Evolutionary conservation across 2,888 invertebrate genomes (phyloP), one percentile per base, ranked within the genome.

Genomic region (Bruchidius siliquastri): DNA sequence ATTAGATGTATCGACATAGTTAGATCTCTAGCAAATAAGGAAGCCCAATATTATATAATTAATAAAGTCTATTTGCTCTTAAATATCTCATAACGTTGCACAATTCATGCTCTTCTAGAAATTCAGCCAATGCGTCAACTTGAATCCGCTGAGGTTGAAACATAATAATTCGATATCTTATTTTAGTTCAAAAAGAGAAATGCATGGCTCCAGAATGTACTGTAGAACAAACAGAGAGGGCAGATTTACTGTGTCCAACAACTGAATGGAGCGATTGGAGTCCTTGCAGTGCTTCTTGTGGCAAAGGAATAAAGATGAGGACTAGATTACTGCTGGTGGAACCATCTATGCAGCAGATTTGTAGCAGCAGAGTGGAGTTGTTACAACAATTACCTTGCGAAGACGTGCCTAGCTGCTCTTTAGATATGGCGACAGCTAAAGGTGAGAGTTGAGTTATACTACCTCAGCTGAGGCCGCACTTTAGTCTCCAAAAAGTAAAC

Each of bases 211-310:
- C 93, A 0, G 89, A 90, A 2, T 79, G 73, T 69, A 22, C 68
- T 68, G 70, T 75, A 20, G 72, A 89, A 72, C 87, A 87, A 66
- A 88, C 90, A 8, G 90, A 89, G 79, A 79, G 86, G 0, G 84
- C 88, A 0, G 92, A 92, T 87, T 90, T 92, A 0, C 76, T 88
- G 79, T 94, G 94, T 81, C 93, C 95, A 74, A 92, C 95, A n/a
- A 93, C 94, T 0, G 91, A 91, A 72, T 98, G 97, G 97, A 92
- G 94, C 74, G 93, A 94, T 79, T 98, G 97, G 97, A 95, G 96
- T 73, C 94, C 96, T 0, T 98, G 97, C 87, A 93, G 94, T 72
- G 94, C 93, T 0, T 91, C 94, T 8, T 98, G 97, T 84, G 97
- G 96, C 0, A 90, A 91, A 82, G 97, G 97, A 0, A 90, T 93